A percentile compares a stretch with the other conserved stretches of the same genome.
These are phyloP conservation scores for Eilema depressum DNA, from an alignment of 2,888 invertebrate species.

Conservation along the genomic window DNA sequence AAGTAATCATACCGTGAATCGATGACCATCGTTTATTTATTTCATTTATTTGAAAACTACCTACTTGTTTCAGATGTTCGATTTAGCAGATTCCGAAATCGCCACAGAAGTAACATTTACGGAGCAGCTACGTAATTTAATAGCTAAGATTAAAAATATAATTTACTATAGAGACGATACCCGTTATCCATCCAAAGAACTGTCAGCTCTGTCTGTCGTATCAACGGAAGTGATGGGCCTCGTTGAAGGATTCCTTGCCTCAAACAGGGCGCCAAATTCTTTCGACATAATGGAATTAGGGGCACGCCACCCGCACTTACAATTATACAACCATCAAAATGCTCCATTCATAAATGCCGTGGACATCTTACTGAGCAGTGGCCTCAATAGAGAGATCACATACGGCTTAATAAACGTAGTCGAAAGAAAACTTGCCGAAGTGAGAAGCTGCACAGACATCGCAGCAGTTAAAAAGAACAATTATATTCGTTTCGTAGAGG, in stretches of 20 bases:
- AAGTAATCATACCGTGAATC: too few species aligned
- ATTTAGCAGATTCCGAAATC: conserved; percentile 88
- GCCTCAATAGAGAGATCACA: conserved; percentile 82
- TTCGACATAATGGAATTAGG: conserved; percentile 82
- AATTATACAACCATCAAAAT: conserved; percentile 82
- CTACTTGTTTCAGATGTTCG: conserved; percentile 88
- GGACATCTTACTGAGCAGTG: conserved; percentile 81
- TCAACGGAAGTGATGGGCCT: conserved; percentile 88
- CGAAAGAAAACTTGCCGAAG: conserved; percentile 82
- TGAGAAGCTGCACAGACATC: conserved; percentile 75
- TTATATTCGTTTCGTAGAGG: conserved; percentile 82
- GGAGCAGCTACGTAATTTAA: conserved; percentile 87
- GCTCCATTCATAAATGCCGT: conserved; percentile 83
- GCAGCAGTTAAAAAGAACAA: conserved; percentile 80
- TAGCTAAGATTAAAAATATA: conserved; percentile 83
- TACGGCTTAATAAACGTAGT: conserved; percentile 83
- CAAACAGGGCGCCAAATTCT: conserved; percentile 81
- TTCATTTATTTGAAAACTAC: too few species aligned
- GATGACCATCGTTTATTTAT: too few species aligned
- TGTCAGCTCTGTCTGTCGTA: conserved; percentile 87
- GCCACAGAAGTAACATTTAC: conserved; percentile 90
- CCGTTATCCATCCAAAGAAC: conserved; percentile 82
- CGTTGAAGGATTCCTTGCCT: conserved; percentile 87
- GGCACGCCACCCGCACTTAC: conserved; percentile 79
- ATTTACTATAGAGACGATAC: conserved; percentile 79